Base-by-base conservation (phyloP, 2,113 vertebrate genomes). In the Todiramphus saurophagus region DNA sequence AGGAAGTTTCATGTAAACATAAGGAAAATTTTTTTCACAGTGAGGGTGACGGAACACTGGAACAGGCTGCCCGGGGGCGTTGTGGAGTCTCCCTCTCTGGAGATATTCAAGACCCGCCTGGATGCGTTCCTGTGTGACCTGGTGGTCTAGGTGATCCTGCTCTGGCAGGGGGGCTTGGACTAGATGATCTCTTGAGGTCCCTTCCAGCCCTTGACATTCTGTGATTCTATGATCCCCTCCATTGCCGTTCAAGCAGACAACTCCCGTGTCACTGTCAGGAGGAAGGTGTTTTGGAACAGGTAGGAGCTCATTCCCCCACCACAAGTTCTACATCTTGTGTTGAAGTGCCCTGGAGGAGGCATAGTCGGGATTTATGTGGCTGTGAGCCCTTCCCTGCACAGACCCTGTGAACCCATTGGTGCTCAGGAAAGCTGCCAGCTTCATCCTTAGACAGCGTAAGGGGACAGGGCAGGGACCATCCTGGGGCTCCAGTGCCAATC, bases 311-410 rank as follows among this genome's bases (percentile, higher is more conserved):
- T 83, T 81, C n/a, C 37, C 28, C 19, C 16, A 1, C 44, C 28
- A 7, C 17, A 24, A 2, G 37, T 82, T 67, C 66, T 41, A 1
- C 27, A 8, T 11, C 0, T 0, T 4, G 5, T 39, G 14, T 48
- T 66, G 46, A 80, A 66, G 41, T 27, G 24, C 30, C 33, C 33
- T 10, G 10, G 25, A 11, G 1, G 9, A 82, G 35, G 11, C 46
- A 58, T 19, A 56, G 39, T 24, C 27, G 15, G 84, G 35, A 27
- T 77, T 53, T 10, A 11, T 78, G 25, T 28, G 56, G 28, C 41
- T n/a, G 20, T 0, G 0, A 74, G 28, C 48, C 23, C 23, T 75
- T 75, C 50, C 55, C 64, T 50, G 27, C 1, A 0, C 0, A 4
- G 63, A 17, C 17, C 19, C 35, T 27, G 13, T 44, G 35, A 60